Conservation (phyloP, 2,888 invertebrate genomes). For the Mythimna loreyi region DNA sequence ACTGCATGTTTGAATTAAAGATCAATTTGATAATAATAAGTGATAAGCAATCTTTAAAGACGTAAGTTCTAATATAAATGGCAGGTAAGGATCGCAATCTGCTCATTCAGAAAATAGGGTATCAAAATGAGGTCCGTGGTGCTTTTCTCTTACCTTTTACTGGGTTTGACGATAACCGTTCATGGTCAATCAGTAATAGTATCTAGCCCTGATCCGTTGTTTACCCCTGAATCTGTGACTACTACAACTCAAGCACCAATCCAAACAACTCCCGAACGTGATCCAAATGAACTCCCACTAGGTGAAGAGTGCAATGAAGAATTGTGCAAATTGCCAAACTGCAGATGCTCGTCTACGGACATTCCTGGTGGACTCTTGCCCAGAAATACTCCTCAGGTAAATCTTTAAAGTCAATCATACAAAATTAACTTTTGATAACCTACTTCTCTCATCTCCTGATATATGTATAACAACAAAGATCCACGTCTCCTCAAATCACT, state of each 20-base stretch:
- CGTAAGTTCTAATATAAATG: conserved; percentile 54
- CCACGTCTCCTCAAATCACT: too few relatives aligned
- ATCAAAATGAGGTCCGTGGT: conserved; percentile 54
- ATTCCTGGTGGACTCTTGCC: conserved; percentile 85
- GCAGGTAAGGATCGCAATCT: neutral
- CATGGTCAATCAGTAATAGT: conserved; percentile 7
- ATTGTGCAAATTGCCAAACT: conserved; percentile 87
- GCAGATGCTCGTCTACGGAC: conserved; percentile 86
- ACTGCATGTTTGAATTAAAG: neutral
- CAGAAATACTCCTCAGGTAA: conserved; percentile 90
- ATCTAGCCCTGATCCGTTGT: neutral
- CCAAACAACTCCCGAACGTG: neutral
- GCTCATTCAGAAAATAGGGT: conserved; percentile 16
- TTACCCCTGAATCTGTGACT: conserved; percentile 4
- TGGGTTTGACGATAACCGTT: conserved; percentile 46
- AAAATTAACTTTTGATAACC: too few relatives aligned
- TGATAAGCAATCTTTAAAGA: conserved; percentile 35
- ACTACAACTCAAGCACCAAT: conserved; percentile 19
- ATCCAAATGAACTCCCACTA: conserved; percentile 59
- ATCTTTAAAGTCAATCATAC: neutral
- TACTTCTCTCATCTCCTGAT: too few relatives aligned
- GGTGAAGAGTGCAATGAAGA: conserved; percentile 75
- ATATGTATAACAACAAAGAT: too few relatives aligned
- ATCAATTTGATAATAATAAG: neutral
- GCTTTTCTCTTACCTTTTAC: conserved; percentile 26